Evolutionary conservation across 2,113 vertebrate species (phyloP).

Genomic region (Oostethus manadensis): DNA sequence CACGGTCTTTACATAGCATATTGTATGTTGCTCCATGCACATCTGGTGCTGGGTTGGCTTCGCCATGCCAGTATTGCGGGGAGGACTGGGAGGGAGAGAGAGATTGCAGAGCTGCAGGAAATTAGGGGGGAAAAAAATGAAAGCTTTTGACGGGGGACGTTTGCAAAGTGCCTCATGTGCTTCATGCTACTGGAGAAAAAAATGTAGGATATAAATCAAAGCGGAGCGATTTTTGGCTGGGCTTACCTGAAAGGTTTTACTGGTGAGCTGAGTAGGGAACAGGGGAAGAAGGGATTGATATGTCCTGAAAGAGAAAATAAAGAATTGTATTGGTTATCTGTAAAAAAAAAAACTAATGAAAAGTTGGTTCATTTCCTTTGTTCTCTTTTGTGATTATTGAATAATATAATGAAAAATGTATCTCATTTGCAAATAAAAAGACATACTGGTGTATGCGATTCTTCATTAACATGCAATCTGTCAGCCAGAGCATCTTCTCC

Average conservation of each 20-base stretch:
- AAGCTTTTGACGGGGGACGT: conserved; percentile 39
- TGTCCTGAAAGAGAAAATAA: conserved; percentile 19
- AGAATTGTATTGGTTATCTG: conserved; percentile 59
- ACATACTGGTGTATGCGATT: too few species aligned
- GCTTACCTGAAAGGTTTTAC: conserved; percentile 2
- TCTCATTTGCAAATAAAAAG: too few species aligned
- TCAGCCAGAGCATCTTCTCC: too few species aligned
- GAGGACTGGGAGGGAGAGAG: conserved; percentile 26
- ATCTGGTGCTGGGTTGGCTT: conserved; percentile 57
- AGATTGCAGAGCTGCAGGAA: conserved; percentile 50
- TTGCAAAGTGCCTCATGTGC: conserved; percentile 27
- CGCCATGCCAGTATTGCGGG: conserved; percentile 33
- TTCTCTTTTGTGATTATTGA: conserved; percentile 21
- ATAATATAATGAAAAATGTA: too few species aligned
- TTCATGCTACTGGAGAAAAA: conserved; percentile 1
- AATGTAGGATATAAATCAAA: conserved; percentile 39
- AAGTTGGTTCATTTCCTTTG: conserved; percentile 29
- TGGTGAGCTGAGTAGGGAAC: conserved; percentile 14
- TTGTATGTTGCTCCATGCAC: conserved; percentile 55
- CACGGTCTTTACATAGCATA: conserved; percentile 43
- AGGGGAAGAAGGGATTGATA: conserved; percentile 22
- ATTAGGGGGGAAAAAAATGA: conserved; percentile 35
- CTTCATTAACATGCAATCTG: too few species aligned
- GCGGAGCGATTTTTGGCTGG: conserved; percentile 7
- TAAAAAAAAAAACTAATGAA: conserved; percentile 42